A percentile compares a stretch with the other conserved stretches of the same genome.
Conservation (phyloP, 2,113 vertebrate genomes). For the Oncorhynchus nerka region DNA sequence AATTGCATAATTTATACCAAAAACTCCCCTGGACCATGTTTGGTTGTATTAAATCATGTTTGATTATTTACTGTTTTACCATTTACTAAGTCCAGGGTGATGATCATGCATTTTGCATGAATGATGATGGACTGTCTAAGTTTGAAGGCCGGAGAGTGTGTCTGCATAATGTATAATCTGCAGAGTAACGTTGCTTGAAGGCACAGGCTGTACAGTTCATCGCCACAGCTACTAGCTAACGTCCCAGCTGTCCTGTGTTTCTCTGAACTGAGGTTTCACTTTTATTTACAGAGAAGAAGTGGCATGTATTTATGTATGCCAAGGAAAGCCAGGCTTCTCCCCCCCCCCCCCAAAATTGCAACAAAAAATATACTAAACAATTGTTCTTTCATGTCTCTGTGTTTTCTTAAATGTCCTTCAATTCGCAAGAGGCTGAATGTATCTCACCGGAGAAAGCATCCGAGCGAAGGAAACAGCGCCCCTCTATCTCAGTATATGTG, state of each 20-base stretch:
- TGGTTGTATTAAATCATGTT: slow-evolving; percentile 34
- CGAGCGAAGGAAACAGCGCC: too few species aligned
- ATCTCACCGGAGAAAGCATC: too few species aligned
- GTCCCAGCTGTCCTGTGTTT: background rate
- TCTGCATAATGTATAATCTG: slow-evolving; percentile 5
- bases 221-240: too few species aligned
- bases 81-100: slow-evolving; percentile 30
- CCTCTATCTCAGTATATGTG: too few species aligned
- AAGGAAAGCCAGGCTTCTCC: too few species aligned
- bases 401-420: too few species aligned
- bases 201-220: background rate
- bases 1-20: slow-evolving; percentile 38
- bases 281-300: slow-evolving; percentile 41
- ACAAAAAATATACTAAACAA: too few species aligned
- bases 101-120: slow-evolving; percentile 50
- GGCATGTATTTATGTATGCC: too few species aligned
- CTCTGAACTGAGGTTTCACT: slow-evolving; percentile 45
- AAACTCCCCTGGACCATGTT: slow-evolving; percentile 27
- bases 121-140: slow-evolving; percentile 37
- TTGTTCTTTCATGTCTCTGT: too few species aligned
- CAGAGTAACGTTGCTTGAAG: slow-evolving; percentile 4
- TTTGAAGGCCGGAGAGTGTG: background rate
- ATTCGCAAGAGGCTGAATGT: too few species aligned
- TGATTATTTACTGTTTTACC: slow-evolving; percentile 42
- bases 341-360: too few species aligned